A percentile compares a stretch with the other conserved stretches of the same genome.
These are phyloP conservation scores for Pissodes strobi DNA, from an alignment of 1,140 invertebrate species.

Conservation along the genomic window DNA sequence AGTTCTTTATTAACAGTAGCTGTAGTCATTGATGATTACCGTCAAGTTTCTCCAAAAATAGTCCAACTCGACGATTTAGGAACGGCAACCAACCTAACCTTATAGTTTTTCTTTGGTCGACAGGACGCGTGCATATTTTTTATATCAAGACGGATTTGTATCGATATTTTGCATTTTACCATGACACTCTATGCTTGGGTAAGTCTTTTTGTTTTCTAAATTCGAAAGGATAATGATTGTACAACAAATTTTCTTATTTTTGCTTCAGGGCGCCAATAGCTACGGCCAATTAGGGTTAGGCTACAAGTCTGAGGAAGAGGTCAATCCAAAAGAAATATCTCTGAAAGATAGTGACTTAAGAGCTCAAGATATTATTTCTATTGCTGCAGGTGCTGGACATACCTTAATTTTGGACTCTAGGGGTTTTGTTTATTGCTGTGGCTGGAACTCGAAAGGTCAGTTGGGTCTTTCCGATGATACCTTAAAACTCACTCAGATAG, in stretches of 20 bases:
- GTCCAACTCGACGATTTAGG: no score
- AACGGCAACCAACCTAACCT: constrained; percentile 38
- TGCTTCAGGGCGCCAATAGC: constrained; percentile 78
- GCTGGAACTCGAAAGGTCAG: constrained; percentile 85
- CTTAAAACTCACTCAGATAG: constrained; percentile 61
- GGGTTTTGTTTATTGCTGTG: constrained; percentile 78
- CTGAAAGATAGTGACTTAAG: constrained; percentile 54
- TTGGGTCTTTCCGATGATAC: constrained; percentile 65
- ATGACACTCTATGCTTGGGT: constrained; percentile 48
- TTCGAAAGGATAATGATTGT: neutral
- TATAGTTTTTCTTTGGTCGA: constrained; percentile 32
- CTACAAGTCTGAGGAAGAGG: constrained; percentile 67
- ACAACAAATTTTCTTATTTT: constrained; percentile 7
- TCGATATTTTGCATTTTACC: constrained; percentile 5
- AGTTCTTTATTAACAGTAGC: no score
- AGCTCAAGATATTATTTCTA: constrained; percentile 61
- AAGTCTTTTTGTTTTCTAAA: constrained; percentile 18
- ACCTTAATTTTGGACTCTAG: constrained; percentile 68
- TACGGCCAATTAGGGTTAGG: constrained; percentile 79
- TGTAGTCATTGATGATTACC: no score
- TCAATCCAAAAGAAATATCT: constrained; percentile 62
- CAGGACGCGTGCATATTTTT: constrained; percentile 36
- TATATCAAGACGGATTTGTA: constrained; percentile 19
- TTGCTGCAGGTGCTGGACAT: constrained; percentile 77
- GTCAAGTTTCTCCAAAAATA: no score